phyloP scores from a whole-genome alignment of 1,140 invertebrate species.

The Anoplophora glabripennis region DNA sequence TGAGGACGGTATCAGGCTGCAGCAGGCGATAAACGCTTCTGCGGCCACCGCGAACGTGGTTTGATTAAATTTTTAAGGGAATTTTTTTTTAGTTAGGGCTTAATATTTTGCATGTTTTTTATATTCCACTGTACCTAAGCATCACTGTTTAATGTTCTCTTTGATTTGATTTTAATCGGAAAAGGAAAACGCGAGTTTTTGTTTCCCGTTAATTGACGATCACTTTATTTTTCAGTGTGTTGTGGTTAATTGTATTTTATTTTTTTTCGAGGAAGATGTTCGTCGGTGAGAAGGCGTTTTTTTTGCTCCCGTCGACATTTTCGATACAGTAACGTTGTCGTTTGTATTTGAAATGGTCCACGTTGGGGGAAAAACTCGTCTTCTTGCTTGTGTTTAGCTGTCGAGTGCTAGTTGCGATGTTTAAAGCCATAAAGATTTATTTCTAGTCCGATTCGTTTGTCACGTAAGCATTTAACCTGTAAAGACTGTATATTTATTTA shows the following conservation, averaged over 20 bases:
- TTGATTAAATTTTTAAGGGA: background rate
- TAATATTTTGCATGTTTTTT: background rate
- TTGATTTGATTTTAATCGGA: background rate
- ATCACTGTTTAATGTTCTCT: background rate
- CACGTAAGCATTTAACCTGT: constrained; percentile 21
- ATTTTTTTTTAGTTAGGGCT: constrained; percentile 1
- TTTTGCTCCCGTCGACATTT: too few species aligned
- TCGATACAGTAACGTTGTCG: too few species aligned
- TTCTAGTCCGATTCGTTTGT: constrained; percentile 25
- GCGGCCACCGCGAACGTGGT: background rate
- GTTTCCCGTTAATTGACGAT: constrained; percentile 1
- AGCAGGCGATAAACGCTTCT: background rate
- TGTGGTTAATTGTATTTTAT: constrained; percentile 1
- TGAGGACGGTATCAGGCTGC: constrained; percentile 13
- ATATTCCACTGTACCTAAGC: background rate
- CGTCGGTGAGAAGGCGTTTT: too few species aligned
- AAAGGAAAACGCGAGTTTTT: background rate
- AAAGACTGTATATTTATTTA: constrained; percentile 29
- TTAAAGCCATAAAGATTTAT: constrained; percentile 22
- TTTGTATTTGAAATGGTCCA: too few species aligned
- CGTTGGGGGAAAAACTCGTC: too few species aligned
- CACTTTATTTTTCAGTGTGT: background rate
- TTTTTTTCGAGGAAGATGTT: background rate
- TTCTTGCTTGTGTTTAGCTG: too few species aligned
- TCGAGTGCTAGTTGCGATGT: background rate